Conservation (phyloP, 2,113 vertebrate genomes). For the Rhea americana region DNA sequence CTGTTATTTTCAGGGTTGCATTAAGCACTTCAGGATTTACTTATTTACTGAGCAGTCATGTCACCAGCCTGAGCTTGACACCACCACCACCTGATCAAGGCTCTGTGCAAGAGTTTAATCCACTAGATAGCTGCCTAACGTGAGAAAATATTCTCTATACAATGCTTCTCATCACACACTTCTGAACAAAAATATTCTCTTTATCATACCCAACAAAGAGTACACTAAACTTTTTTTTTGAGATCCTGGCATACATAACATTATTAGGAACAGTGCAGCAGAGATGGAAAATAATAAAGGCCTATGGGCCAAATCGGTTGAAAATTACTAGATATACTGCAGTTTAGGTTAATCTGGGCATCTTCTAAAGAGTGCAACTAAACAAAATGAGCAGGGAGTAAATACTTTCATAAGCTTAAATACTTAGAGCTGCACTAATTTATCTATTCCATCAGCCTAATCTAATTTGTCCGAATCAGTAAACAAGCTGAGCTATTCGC, state of each 20-base stretch:
- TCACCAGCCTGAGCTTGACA: slow-evolving; percentile 10
- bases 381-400: neutral
- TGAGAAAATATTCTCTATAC: slow-evolving; percentile 21
- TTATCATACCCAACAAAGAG: neutral
- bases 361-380: neutral
- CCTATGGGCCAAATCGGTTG: neutral
- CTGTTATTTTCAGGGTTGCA: slow-evolving; percentile 64
- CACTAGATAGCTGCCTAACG: slow-evolving; percentile 16
- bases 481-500: neutral
- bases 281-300: slow-evolving; percentile 12
- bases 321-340: neutral
- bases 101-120: slow-evolving; percentile 47
- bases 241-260: neutral
- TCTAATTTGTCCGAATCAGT: neutral
- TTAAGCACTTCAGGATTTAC: slow-evolving; percentile 71
- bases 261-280: neutral
- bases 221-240: neutral
- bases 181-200: slow-evolving; percentile 5
- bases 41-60: slow-evolving; percentile 41
- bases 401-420: slow-evolving; percentile 27
- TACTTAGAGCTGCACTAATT: neutral
- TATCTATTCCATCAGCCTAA: neutral
- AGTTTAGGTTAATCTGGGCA: neutral
- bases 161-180: neutral
- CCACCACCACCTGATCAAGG: slow-evolving; percentile 40